phyloP scores from a whole-genome alignment of 2,888 invertebrate species.

The Ypsolopha sequella region DNA sequence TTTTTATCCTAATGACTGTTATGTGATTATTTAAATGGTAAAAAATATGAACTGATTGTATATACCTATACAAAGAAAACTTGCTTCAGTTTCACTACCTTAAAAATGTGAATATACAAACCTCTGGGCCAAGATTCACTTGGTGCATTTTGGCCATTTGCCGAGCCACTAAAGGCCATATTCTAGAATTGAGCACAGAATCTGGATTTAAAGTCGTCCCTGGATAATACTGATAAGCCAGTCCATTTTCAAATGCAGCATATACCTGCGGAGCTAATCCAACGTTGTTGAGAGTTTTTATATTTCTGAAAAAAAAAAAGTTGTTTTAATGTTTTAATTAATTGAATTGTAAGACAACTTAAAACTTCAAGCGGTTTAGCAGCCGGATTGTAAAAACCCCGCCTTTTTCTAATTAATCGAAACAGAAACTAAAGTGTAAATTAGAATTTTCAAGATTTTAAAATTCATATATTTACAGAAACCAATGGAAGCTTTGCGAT shows the following conservation, averaged over 20 bases:
- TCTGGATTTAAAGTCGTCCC: conserved; percentile 82
- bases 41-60: too few species aligned
- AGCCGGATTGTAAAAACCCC: too few species aligned
- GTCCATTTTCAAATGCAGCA: conserved; percentile 93
- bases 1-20: neutral
- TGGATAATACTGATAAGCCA: conserved; percentile 89
- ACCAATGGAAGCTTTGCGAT: too few species aligned
- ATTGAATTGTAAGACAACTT: too few species aligned
- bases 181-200: conserved; percentile 72
- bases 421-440: too few species aligned
- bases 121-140: conserved; percentile 48
- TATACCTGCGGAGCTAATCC: conserved; percentile 89
- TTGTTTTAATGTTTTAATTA: too few species aligned
- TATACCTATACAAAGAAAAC: too few species aligned
- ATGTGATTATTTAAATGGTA: neutral
- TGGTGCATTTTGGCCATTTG: conserved; percentile 89
- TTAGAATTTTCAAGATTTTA: too few species aligned
- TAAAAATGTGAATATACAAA: conserved; percentile 19
- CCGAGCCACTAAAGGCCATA: conserved; percentile 82
- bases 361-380: too few species aligned
- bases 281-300: conserved; percentile 68
- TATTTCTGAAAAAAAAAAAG: conserved; percentile 39
- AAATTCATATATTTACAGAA: too few species aligned
- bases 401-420: neutral
- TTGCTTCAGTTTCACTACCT: too few species aligned